Evolutionary conservation across 2,797 vertebrate genomes (phyloP), one percentile per base, ranked within the genome.

Genomic region (Dryobates pubescens): DNA sequence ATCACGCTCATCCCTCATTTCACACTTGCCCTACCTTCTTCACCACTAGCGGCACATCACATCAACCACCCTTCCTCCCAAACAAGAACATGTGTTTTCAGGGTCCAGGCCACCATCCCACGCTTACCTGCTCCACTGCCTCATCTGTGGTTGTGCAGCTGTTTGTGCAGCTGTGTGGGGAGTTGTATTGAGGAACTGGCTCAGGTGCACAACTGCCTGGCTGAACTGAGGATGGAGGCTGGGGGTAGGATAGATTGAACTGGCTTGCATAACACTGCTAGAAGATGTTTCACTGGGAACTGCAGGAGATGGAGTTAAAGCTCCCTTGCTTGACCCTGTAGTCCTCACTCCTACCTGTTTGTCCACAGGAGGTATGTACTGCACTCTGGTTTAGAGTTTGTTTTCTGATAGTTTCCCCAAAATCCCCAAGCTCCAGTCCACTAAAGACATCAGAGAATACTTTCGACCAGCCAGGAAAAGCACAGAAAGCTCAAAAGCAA

Each of bases 201-300:
- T 65, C 82, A 88, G 61, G 57, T 70, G 53, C 9, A 6, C 3
- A 27, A 9, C 26, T 26, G 5, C 6, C 2, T 0, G 14, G 17
- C 8, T 76, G 26, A 53, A 34, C 29, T 36, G 45, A 58, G 3
- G 22, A n/a, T 2, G 0, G 15, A 47, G 27, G 2, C 2, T 71
- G 41, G 8, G 30, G 2, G 8, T 17, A 13, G 30, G 22, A 47
- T 0, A 5, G 17, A 7, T 54, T 45, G 34, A 34, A 23, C 5
- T 8, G 8, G 13, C 12, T n/a, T 67, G 12, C 41, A 9, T 0
- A 5, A 15, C 30, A 36, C 23, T 1, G 0, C 10, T 63, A 36
- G 18, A n/a, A 36, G 14, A 36, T 3, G 0, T 22, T 32, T 47
- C 7, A 22, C 8, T 29, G n/a, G 30, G 24, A 56, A 56, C 29